These are phyloP conservation scores for Rotaria macrura DNA, from an alignment of 2,888 invertebrate species.

Conservation along the genomic window DNA sequence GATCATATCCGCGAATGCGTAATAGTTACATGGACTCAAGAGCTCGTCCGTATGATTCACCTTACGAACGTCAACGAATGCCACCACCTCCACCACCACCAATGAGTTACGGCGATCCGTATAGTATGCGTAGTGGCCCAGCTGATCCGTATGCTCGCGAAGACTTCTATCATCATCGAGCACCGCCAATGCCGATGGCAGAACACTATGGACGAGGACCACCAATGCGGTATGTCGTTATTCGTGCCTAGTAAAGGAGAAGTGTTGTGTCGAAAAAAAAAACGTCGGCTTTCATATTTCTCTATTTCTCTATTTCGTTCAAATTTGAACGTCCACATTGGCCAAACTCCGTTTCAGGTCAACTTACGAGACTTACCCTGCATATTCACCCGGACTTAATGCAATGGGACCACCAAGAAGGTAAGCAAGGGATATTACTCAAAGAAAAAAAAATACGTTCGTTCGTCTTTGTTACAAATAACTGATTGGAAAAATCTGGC, in stretches of 20 bases:
- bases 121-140: background rate
- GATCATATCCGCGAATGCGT: background rate
- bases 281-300: background rate
- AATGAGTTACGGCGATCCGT: constrained; percentile 9
- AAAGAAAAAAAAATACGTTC: background rate
- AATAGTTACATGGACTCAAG: background rate
- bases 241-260: background rate
- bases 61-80: background rate
- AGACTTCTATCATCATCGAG: background rate
- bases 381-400: background rate
- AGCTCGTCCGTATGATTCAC: background rate
- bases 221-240: constrained; percentile 9
- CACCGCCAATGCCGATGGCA: background rate
- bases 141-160: background rate
- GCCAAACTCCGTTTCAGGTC: background rate
- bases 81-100: background rate
- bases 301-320: background rate
- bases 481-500: no score
- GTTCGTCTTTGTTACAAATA: background rate
- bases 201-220: background rate
- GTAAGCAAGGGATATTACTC: background rate
- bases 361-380: background rate
- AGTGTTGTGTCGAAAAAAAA: background rate
- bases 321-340: background rate
- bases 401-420: background rate